Base-by-base conservation (phyloP, 1,140 invertebrate species). In the Marisa cornuarietis region DNA sequence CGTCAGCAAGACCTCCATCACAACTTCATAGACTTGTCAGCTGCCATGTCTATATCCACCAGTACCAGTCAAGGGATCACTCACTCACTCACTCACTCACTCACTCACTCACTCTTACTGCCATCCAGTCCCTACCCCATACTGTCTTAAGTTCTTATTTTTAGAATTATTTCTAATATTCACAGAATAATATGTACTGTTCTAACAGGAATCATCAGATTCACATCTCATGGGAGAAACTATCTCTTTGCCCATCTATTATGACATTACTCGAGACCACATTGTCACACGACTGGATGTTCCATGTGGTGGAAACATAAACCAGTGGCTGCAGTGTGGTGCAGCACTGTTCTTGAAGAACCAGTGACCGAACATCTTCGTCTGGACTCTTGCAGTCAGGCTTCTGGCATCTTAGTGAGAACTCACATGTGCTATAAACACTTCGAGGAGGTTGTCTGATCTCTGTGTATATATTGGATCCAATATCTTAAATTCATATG, bases 201-300 rank as follows among this genome's bases (percentile, higher is more conserved):
- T 42, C 42, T 83, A 81, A 0, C 83, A 88, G 88, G 87, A 89
- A 69, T 68, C 81, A 4, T 85, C 88, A 18, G 86, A 88, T 76
- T 85, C 88, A 7, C 91, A 91, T 78, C 82, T 84, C 65, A 58
- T 83, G 11, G 85, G 88, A 72, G 89, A 91, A 69, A 85, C 85
- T n/a, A 91, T 92, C 20, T 91, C 91, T 14, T 79, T 94, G 58
- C 93, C 93, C 20, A 85, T 94, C 31, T 94, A 94, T 85, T 91
- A 91, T 76, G 92, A 92, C 73, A 90, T 88, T 66, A 88, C 90
- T 24, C 81, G 93, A 71, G 92, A 93, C 54, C 90, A 90, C 79
- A 89, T 94, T n/a, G 91, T 93, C 5, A 90, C 90, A 4, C 88
- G 90, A 68, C 84, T 93, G 66, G 89, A 92, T 72, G 83, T 93